Conservation (phyloP, 2,797 vertebrate genomes). For the Pelobates cultripes region DNA sequence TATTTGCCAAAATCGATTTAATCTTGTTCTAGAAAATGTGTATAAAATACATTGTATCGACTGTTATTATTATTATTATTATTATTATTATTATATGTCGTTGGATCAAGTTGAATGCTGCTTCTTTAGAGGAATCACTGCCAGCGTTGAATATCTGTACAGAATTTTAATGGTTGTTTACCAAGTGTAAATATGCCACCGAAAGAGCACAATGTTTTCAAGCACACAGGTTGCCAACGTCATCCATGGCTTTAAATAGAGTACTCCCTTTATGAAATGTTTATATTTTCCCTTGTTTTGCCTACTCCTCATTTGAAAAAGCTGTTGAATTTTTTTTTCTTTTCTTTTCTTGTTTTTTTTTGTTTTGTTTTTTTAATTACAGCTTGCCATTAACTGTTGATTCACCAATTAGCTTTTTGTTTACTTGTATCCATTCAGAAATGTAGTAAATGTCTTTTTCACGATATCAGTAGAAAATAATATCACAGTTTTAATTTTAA, state of each 20-base stretch:
- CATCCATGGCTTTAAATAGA: conserved; percentile 59
- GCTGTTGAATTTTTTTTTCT: neutral
- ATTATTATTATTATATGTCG: conserved; percentile 69
- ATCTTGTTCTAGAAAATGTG: conserved; percentile 60
- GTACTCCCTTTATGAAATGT: conserved; percentile 30
- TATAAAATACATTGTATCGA: conserved; percentile 61
- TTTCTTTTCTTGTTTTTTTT: too few species aligned
- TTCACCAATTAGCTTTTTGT: neutral
- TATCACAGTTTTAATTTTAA: too few species aligned
- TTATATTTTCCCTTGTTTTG: conserved; percentile 43
- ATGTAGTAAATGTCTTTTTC: too few species aligned
- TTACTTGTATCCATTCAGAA: too few species aligned
- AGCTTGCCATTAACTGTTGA: conserved; percentile 46
- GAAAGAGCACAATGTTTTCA: conserved; percentile 60
- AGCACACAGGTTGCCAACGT: conserved; percentile 56
- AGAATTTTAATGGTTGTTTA: conserved; percentile 69
- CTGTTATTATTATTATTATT: conserved; percentile 58
- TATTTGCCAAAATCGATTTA: conserved; percentile 56
- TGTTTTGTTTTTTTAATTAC: neutral
- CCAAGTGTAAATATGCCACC: conserved; percentile 57
- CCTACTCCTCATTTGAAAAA: conserved; percentile 5
- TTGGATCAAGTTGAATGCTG: conserved; percentile 69
- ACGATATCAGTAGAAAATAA: too few species aligned
- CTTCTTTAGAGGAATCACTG: conserved; percentile 66
- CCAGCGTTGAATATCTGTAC: conserved; percentile 68